Evolutionary conservation across 2,888 invertebrate genomes (phyloP).

Genomic region (Xestia xanthographa): DNA sequence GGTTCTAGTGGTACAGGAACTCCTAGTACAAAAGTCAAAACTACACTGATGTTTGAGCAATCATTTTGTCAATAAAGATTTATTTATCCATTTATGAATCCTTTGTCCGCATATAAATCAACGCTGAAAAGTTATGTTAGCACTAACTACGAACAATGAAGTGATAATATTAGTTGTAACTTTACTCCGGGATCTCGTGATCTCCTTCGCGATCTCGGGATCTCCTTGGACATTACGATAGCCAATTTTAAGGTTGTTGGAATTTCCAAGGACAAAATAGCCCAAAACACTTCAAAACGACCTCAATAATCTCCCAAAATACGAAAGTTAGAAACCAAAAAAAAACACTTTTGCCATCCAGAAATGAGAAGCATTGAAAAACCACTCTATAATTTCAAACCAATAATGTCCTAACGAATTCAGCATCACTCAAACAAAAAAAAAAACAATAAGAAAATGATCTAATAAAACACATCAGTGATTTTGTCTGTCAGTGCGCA

Average conservation of each 20-base stretch:
- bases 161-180: background rate
- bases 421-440: conserved; percentile 19
- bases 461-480: conserved; percentile 63
- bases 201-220: background rate
- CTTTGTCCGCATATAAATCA: background rate
- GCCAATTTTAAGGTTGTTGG: background rate
- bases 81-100: too few relatives aligned
- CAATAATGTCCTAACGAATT: background rate
- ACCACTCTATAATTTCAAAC: background rate
- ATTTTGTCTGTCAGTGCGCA: conserved; percentile 66
- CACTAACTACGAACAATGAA: background rate
- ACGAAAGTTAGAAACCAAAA: too few relatives aligned
- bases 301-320: too few relatives aligned
- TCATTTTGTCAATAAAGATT: too few relatives aligned
- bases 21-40: too few relatives aligned
- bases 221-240: background rate
- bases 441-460: conserved; percentile 48
- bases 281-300: background rate
- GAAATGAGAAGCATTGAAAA: background rate
- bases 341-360: too few relatives aligned
- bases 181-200: background rate
- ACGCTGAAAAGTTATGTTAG: background rate
- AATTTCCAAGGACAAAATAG: background rate
- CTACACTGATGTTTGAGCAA: too few relatives aligned
- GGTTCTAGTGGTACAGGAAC: too few relatives aligned